phyloP scores from a whole-genome alignment of 2,113 vertebrate genomes.

The Nothobranchius furzeri region DNA sequence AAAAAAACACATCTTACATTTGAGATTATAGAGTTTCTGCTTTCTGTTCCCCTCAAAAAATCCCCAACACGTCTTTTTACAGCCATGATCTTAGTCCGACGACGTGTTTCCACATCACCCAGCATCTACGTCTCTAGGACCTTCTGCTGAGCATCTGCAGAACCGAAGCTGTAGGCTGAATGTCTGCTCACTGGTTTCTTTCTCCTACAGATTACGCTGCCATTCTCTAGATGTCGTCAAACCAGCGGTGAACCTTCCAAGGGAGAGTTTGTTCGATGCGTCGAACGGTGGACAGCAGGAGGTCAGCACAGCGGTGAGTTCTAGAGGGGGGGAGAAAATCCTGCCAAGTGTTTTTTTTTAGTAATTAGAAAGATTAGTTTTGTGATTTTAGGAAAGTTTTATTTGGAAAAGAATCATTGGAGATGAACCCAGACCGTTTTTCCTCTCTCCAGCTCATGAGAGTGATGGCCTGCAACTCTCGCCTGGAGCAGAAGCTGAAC shows the following conservation, averaged over 20 bases:
- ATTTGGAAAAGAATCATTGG: too few relatives aligned
- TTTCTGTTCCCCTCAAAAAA: background rate
- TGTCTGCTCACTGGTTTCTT: background rate
- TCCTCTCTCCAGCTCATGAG: slow-evolving; percentile 81
- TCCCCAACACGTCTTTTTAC: too few relatives aligned
- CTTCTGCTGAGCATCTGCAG: background rate
- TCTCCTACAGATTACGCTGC: slow-evolving; percentile 85
- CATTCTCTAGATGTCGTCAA: slow-evolving; percentile 85
- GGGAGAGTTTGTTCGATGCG: slow-evolving; percentile 69
- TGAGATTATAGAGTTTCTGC: too few relatives aligned
- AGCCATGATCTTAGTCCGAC: too few relatives aligned
- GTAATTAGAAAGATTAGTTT: too few relatives aligned
- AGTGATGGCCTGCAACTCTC: slow-evolving; percentile 81
- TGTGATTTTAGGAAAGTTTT: too few relatives aligned
- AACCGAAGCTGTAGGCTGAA: too few relatives aligned
- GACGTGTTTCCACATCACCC: too few relatives aligned
- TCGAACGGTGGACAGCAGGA: slow-evolving; percentile 81
- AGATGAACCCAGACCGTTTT: background rate
- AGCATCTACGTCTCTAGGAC: background rate
- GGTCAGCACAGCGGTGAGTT: slow-evolving; percentile 83
- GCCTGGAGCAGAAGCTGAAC: slow-evolving; percentile 89
- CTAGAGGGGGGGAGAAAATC: too few relatives aligned
- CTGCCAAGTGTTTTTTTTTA: too few relatives aligned
- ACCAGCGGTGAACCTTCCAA: slow-evolving; percentile 72
- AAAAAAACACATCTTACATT: background rate